Percentiles rank a stretch among this genome's conserved stretches.
phyloP scores from a whole-genome alignment of 2,797 vertebrate genomes.

The Premnoplex brunnescens region DNA sequence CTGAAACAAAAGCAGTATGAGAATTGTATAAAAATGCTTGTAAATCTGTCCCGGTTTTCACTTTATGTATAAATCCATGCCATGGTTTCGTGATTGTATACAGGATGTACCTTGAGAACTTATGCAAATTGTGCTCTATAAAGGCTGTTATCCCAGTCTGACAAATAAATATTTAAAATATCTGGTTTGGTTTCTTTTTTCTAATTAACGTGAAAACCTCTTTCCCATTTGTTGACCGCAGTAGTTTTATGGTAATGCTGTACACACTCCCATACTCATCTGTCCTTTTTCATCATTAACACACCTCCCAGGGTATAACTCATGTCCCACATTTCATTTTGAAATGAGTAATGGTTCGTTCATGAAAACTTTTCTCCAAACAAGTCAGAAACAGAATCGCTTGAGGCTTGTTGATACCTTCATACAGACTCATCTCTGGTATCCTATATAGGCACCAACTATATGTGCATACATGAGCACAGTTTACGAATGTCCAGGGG shows the following conservation, averaged over 20 bases:
- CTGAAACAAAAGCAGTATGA: conserved; percentile 82
- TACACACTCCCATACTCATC: background rate
- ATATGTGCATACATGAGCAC: background rate
- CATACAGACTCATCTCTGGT: background rate
- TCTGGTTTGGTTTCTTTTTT: conserved; percentile 43
- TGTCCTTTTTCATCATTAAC: background rate
- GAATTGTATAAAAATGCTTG: conserved; percentile 92
- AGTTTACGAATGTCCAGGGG: background rate
- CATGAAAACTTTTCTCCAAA: background rate
- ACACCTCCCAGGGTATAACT: background rate
- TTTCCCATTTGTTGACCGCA: background rate
- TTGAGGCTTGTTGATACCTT: background rate
- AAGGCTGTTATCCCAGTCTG: conserved; percentile 89
- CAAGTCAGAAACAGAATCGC: background rate
- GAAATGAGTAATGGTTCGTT: background rate
- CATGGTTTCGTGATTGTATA: conserved; percentile 97
- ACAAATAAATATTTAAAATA: conserved; percentile 95
- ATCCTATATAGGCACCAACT: background rate
- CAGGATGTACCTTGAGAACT: conserved; percentile 93
- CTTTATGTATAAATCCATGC: conserved; percentile 92
- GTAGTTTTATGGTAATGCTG: background rate
- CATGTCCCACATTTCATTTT: background rate
- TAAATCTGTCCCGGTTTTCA: conserved; percentile 96
- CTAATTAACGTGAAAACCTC: background rate
- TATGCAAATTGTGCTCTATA: conserved; percentile 97